phyloP scores from a whole-genome alignment of 2,888 invertebrate genomes.

The Ditula angustiorana region DNA sequence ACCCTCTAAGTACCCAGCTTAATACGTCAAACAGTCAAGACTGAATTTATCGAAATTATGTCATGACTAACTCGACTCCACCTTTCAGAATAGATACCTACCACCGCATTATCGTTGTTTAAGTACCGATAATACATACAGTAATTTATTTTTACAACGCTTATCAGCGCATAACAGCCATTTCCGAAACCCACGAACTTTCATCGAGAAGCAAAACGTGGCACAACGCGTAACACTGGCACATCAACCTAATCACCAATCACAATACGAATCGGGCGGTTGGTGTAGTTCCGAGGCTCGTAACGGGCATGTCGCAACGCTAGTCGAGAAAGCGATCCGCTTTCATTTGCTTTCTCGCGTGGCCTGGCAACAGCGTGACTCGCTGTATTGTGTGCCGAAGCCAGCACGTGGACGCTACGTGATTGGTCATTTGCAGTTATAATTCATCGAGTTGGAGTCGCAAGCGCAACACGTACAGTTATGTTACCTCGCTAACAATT shows the following conservation, averaged over 20 bases:
- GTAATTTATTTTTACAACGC: neutral
- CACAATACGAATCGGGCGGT: slow-evolving; percentile 42
- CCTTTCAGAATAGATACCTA: slow-evolving; percentile 3
- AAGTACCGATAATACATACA: neutral
- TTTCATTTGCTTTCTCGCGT: slow-evolving; percentile 74
- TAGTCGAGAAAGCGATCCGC: slow-evolving; percentile 69
- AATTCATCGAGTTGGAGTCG: slow-evolving; percentile 30
- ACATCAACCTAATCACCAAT: slow-evolving; percentile 36
- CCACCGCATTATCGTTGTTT: slow-evolving; percentile 2
- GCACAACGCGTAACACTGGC: slow-evolving; percentile 26
- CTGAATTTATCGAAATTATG: neutral
- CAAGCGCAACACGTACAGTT: slow-evolving; percentile 22
- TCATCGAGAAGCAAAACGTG: slow-evolving; percentile 24
- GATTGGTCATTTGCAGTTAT: slow-evolving; percentile 39
- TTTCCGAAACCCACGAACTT: slow-evolving; percentile 34
- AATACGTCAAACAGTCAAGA: neutral
- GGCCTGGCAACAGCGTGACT: slow-evolving; percentile 53
- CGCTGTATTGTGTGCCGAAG: slow-evolving; percentile 46
- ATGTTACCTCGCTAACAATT: slow-evolving; percentile 25
- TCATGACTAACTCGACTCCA: neutral
- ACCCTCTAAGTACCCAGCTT: neutral
- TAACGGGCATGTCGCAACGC: slow-evolving; percentile 52
- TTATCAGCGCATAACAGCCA: slow-evolving; percentile 36
- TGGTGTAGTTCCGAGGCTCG: slow-evolving; percentile 32
- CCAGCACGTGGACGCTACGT: slow-evolving; percentile 37